A percentile compares a stretch with the other conserved stretches of the same genome.
phyloP scores from a whole-genome alignment of 2,113 vertebrate species.

The Xiphophorus hellerii region DNA sequence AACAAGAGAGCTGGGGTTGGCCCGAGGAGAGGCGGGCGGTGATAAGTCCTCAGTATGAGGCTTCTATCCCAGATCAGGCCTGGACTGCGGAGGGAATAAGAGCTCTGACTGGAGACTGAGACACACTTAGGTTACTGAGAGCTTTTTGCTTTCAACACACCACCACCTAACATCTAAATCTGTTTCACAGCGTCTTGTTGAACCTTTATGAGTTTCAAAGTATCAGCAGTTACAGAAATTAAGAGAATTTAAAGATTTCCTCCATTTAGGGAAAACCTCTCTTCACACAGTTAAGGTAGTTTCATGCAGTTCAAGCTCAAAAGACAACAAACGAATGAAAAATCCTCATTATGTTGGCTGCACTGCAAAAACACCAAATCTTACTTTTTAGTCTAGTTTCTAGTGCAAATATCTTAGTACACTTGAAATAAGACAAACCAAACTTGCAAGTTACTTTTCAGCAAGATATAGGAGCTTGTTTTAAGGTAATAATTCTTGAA shows the following conservation, averaged over 20 bases:
- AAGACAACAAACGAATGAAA: not conserved
- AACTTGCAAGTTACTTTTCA: too few relatives aligned
- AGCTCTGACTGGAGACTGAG: conserved; percentile 16
- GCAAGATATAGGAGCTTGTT: too few relatives aligned
- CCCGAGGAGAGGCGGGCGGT: conserved; percentile 51
- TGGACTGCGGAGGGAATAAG: conserved; percentile 42
- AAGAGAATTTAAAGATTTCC: not conserved
- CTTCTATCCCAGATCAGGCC: conserved; percentile 72
- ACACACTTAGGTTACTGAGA: conserved; percentile 55
- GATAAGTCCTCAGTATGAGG: conserved; percentile 73
- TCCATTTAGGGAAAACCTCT: not conserved
- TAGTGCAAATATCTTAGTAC: too few relatives aligned
- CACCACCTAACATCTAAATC: conserved; percentile 17
- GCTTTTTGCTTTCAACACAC: conserved; percentile 50
- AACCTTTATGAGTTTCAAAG: conserved; percentile 51
- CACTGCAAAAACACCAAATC: too few relatives aligned
- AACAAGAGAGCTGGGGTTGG: conserved; percentile 26
- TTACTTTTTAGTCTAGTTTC: too few relatives aligned
- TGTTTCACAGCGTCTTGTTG: conserved; percentile 34
- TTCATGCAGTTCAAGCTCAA: too few relatives aligned
- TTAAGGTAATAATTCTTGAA: too few relatives aligned
- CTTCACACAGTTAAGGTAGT: not conserved
- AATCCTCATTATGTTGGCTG: not conserved
- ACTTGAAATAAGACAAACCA: too few relatives aligned
- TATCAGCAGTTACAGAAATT: not conserved